Base-by-base conservation (phyloP, 2,888 invertebrate species). In the Dione juno region DNA sequence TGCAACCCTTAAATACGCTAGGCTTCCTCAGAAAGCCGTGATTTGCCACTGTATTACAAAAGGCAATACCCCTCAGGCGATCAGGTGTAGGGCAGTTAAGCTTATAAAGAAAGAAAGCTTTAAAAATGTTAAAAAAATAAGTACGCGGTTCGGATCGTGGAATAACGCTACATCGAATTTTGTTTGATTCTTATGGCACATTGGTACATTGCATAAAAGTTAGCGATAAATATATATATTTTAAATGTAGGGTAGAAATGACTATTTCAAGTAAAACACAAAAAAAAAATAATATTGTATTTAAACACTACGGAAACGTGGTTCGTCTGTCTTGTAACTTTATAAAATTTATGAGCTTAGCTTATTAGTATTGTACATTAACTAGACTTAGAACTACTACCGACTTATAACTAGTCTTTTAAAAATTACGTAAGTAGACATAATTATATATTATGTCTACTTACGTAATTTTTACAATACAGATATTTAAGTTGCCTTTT, bases 21-120 rank as follows among this genome's bases (percentile, higher is more conserved):
- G 85, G 83, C 83, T 82, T 85, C 79, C 75, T 78, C 76, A 77
- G 80, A 80, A 84, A 84, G 81, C 80, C 81, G 80, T 82, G 78
- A 83, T 86, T 84, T 84, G 82, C 82, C 76, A 82, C 80, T 82
- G 79, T 84, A 83, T 84, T 84, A 81, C 81, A 85, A 88, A 88
- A 85, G 84, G 82, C 82, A 84, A 82, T 84, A 87, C 88, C 89
- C 92, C 90, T 71, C 81, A 77, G 85, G 92, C 91, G 78, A 89
- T 87, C 90, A 91, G 92, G 91, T 91, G 91, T 85, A 84, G 86
- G 86, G 85, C 84, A 84, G 84, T 84, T 88, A 86, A 90, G 86
- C 84, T 87, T 84, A 87, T 86, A 90, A 88, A 89, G 85, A 83
- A 89, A 87, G 85, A 87, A 87, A 88, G 85, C 85, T 88, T 87